Evolutionary conservation across 2,888 invertebrate genomes (phyloP), one percentile per base, ranked within the genome.

Genomic region (Drosophila cognata): DNA sequence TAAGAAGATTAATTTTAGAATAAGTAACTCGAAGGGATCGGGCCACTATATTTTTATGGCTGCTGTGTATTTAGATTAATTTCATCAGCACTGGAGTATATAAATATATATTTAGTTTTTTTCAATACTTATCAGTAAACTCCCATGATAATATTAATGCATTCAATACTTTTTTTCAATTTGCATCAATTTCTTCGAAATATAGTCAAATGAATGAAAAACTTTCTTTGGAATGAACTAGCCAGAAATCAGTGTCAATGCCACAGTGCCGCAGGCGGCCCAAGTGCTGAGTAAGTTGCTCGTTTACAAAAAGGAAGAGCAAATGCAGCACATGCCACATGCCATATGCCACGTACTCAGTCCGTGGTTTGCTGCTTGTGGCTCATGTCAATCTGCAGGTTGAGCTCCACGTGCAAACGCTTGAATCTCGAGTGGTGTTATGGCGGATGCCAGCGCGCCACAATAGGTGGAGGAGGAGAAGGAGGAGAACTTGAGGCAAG

Each of bases 401-500:
- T 57, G n/a, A 60, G 70, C 43, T 51, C 51, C 76, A 77, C 65
- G 86, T 82, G 87, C 81, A 71, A 59, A 41, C 71, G 76, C 74
- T 86, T 84, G 74, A 89, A 70, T 89, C 87, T 74, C 84, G 69
- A 83, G 89, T 78, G 76, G 66, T 62, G 69, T 62, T 70, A 71
- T 66, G 65, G 79, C 81, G 88, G 78, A 81, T 78, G 74, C 79
- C 16, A 16, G 46, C 8, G 38, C 38, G 38, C 38, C 38, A 18
- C 8, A 38, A 18, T n/a, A 13, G 46, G 13, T 5, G 52, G 29
- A 57, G 43, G 18, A 28, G 52, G 31, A 41, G 33, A 11, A 7
- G 31, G 6, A 10, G 43, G 2, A 18, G 53, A 73, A 85, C 71
- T 82, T 72, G 67, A 79, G 53, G 46, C 61, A 55, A 67, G 18